Percentiles rank a stretch among this genome's conserved stretches.
phyloP scores from a whole-genome alignment of 1,140 invertebrate species.

The Phymastichus coffea region DNA sequence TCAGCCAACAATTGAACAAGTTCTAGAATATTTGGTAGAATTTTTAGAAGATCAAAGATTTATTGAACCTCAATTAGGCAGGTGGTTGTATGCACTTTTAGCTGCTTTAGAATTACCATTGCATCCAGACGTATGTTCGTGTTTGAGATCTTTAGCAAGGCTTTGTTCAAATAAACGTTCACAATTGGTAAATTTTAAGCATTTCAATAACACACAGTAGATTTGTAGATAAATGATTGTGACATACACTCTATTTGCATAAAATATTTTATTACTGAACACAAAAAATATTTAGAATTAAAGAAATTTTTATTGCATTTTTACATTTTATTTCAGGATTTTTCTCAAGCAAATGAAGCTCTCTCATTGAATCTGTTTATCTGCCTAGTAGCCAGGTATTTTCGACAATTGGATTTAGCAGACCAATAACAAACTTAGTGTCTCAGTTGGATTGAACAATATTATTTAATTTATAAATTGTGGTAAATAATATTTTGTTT shows the following conservation, averaged over 20 bases:
- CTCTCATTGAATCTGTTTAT: constrained; percentile 62
- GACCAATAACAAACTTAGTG: constrained; percentile 45
- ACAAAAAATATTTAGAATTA: too few species aligned
- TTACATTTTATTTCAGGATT: constrained; percentile 48
- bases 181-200: constrained; percentile 50
- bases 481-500: constrained; percentile 27
- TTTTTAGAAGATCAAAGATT: constrained; percentile 49
- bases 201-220: background rate
- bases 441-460: constrained; percentile 13
- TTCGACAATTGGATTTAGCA: constrained; percentile 63
- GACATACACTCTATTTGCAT: too few species aligned
- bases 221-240: background rate
- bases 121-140: constrained; percentile 61
- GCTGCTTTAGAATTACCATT: constrained; percentile 62
- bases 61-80: constrained; percentile 47
- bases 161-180: constrained; percentile 58
- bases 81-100: constrained; percentile 64
- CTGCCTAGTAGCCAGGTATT: constrained; percentile 63
- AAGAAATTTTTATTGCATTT: constrained; percentile 11
- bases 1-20: constrained; percentile 54
- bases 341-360: constrained; percentile 48
- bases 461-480: constrained; percentile 26
- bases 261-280: too few species aligned
- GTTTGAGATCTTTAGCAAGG: constrained; percentile 58
- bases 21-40: constrained; percentile 59